Evolutionary conservation across 2,113 vertebrate genomes (phyloP), one percentile per base, ranked within the genome.

Genomic region (Callocephalon fimbriatum): DNA sequence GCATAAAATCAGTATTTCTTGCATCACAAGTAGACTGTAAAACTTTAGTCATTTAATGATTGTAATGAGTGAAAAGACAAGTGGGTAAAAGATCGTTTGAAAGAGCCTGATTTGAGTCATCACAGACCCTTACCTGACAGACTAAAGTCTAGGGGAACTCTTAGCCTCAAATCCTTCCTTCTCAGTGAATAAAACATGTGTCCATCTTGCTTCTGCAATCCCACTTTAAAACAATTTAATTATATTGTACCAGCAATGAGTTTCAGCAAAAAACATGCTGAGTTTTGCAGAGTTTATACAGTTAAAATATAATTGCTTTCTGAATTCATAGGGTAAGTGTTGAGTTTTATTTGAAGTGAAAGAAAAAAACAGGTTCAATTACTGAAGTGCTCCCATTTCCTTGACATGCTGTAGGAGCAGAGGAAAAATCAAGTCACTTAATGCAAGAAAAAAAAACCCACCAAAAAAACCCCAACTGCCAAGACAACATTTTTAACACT

Each of bases 401-500:
- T 83, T 92, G 90, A 89, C 92, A 95, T 88, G n/a, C 83, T 85
- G 61, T 53, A 48, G 92, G 88, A 96, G 93, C 88, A 96, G 96
- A 86, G 79, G 53, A 26, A 82, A 94, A 96, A 86, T 93, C 38
- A 86, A 96, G 90, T 92, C 74, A 67, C 92, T 97, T 93, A 83
- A 92, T 94, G 96, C 90, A 92, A 88, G 68, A 67, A 93, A 77
- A 70, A 81, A 73, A 74, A 29, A 10, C 11, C 7, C 9, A 32
- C 4, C 22, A 90, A 72, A 90, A 94, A 85, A 70, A 40, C 0
- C 1, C 72, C 76, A 96, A 77, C 94, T 97, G 97, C 97, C 97
- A 96, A 95, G 97, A 96, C 91, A 96, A 97, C 97, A 88, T 97
- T 97, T 97, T 97, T 97, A 97, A 97, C 97, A 97, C 97, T 97